phyloP scores from a whole-genome alignment of 1,140 invertebrate species.

The Anastatus disparis region DNA sequence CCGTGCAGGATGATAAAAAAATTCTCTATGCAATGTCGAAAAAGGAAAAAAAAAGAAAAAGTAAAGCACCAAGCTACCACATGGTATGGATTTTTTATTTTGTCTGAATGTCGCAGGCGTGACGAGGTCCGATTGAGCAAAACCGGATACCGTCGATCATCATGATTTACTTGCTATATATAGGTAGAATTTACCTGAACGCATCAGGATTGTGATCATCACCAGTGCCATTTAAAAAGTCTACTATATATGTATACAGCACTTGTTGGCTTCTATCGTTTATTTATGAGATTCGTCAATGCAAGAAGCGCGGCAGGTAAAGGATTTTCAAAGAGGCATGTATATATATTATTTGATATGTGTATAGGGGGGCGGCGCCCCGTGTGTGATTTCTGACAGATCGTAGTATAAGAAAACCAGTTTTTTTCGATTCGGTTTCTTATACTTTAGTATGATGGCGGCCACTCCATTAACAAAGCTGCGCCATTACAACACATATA shows the following conservation, averaged over 20 bases:
- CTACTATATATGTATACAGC: conserved; percentile 49
- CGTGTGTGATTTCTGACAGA: conserved; percentile 28
- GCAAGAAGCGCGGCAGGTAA: not conserved
- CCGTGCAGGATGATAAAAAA: not conserved
- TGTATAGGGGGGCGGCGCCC: not conserved
- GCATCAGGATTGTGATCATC: no score
- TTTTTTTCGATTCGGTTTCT: conserved; percentile 27
- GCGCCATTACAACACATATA: conserved; percentile 41
- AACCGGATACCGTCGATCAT: conserved; percentile 58
- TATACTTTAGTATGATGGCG: conserved; percentile 15
- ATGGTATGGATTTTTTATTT: conserved; percentile 41
- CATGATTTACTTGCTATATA: no score
- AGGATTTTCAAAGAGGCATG: not conserved
- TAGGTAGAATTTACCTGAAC: no score
- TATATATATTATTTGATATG: no score
- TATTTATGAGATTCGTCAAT: conserved; percentile 52
- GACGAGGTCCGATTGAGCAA: conserved; percentile 53
- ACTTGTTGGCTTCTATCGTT: conserved; percentile 36
- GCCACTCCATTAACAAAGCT: conserved; percentile 44
- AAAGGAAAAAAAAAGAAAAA: no score
- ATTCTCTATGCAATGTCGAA: not conserved
- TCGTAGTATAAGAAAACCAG: conserved; percentile 7
- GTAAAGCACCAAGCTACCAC: not conserved
- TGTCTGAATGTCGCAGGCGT: conserved; percentile 57
- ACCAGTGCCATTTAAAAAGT: conserved; percentile 53